Base-by-base conservation (phyloP, 1,140 invertebrate genomes). In the Scaptomyza pallida region DNA sequence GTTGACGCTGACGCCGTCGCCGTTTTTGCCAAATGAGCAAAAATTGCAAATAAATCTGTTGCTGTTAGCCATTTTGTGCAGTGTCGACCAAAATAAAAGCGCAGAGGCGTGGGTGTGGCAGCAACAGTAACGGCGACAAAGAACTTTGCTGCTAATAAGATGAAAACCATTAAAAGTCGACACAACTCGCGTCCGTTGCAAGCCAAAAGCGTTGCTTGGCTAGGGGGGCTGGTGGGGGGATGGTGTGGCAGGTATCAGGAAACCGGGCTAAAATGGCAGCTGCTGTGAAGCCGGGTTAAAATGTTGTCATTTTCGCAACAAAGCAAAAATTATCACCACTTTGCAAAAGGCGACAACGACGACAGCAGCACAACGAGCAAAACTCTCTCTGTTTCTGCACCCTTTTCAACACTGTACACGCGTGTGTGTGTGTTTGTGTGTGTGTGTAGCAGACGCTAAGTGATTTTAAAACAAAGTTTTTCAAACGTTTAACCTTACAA, bases 41-140 rank as follows among this genome's bases (percentile, higher is more conserved):
- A 80, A 88, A 83, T 88, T 82, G 78, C 88, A 90, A 90, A 90
- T 90, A 90, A 90, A 89, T 90, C 88, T 90, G 88, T 73, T 73
- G 75, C 82, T 80, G 75, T 78, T 83, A 59, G 85, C 82, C 72
- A 82, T 73, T 74, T 82, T 82, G 52, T 52, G 54, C 69, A 62
- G 26, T 45, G 60, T 56, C 44, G 45, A 12, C 17, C 19, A 37
- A 37, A 54, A n/a, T n/a, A n/a, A n/a, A 41, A 54, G 16, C n/a
- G 48, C 21, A 65, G 23, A 62, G 64, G 30, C 50, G 33, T 45
- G 62, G 56, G 50, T 35, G 55, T 68, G 54, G 54, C 62, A 50
- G 21, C 16, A 35, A 23, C 19, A 50, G 9, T 15, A 43, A 12
- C 23, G 76, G 83, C 83, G 83, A 80, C 85, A 89, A 89, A 81